Conservation (phyloP, 2,797 vertebrate genomes). For the Cyprinella venusta region DNA sequence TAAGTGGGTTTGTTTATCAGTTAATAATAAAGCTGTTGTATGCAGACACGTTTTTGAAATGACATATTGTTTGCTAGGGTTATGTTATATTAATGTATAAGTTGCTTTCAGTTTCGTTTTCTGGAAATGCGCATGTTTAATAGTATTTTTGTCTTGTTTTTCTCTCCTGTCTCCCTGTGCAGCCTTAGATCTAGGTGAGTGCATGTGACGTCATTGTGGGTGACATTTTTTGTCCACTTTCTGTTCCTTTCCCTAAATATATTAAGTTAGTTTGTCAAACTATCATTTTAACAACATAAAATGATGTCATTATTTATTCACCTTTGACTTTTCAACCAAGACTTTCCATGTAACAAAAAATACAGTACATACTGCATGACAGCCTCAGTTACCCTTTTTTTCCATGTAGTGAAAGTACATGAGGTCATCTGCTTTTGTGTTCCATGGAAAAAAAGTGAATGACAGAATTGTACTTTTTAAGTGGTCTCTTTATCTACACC, state of each 20-base stretch:
- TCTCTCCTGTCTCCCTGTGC: background rate
- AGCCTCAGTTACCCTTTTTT: background rate
- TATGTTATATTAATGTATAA: background rate
- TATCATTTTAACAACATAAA: no score
- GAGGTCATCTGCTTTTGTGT: slow-evolving; percentile 1
- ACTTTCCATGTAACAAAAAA: background rate
- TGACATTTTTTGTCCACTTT: background rate
- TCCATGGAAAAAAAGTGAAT: background rate
- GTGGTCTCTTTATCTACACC: background rate
- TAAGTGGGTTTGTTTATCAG: background rate
- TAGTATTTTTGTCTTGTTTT: background rate
- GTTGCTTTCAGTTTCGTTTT: slow-evolving; percentile 53
- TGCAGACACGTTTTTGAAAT: background rate
- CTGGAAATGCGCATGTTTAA: slow-evolving; percentile 2
- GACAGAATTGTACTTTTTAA: background rate
- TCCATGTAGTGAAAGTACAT: background rate
- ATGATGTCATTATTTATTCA: background rate
- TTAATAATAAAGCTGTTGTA: background rate
- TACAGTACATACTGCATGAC: background rate
- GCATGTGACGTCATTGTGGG: slow-evolving; percentile 4
- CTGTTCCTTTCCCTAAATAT: background rate
- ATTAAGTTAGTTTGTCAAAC: no score
- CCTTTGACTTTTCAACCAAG: background rate
- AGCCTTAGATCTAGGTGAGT: slow-evolving; percentile 42
- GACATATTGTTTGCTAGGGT: background rate